phyloP scores from a whole-genome alignment of 2,113 vertebrate species.

The Muscicapa adusta region DNA sequence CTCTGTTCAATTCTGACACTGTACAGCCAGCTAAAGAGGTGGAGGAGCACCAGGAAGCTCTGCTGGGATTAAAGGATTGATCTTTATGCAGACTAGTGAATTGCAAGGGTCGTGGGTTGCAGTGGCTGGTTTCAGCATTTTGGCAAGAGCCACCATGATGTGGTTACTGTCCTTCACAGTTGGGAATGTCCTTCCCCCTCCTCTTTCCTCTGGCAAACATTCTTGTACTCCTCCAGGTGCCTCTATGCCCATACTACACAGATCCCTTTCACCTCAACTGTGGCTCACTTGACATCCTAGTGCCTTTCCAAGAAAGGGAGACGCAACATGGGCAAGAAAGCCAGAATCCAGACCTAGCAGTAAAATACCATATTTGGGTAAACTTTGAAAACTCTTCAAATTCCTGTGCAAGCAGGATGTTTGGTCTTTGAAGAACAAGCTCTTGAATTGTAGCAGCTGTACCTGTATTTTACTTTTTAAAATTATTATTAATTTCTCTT shows the following conservation, averaged over 20 bases:
- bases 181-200: neutral
- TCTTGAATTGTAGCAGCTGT: neutral
- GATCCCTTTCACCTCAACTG: accelerated
- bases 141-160: accelerated
- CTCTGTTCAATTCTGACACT: neutral
- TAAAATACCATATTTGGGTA: neutral
- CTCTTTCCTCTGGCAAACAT: neutral
- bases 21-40: neutral
- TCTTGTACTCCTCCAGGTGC: neutral
- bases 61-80: neutral
- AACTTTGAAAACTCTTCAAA: neutral
- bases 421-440: neutral
- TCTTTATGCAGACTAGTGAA: neutral
- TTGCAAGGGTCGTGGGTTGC: accelerated
- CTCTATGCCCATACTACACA: neutral
- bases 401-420: neutral
- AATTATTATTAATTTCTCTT: neutral
- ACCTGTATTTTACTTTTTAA: neutral
- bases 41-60: neutral
- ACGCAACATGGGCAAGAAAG: accelerated
- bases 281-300: neutral
- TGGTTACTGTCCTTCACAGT: accelerated
- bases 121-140: neutral
- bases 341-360: neutral
- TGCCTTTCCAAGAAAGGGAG: neutral